Percentiles rank a stretch among this genome's conserved stretches.
phyloP scores from a whole-genome alignment of 2,888 invertebrate genomes.

The Drosophila mercatorum region DNA sequence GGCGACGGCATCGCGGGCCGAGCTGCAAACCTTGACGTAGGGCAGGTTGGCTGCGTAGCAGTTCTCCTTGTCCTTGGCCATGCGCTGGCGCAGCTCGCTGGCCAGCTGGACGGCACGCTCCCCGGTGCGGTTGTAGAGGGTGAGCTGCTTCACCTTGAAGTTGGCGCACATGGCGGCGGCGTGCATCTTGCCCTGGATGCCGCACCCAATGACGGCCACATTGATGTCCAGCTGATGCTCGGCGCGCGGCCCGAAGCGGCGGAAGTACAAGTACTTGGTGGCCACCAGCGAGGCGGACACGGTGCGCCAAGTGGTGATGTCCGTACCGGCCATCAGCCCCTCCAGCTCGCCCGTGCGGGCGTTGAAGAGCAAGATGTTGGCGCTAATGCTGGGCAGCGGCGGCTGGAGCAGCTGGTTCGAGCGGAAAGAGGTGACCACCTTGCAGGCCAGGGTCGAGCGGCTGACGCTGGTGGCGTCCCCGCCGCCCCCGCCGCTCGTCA shows the following conservation, averaged over 20 bases:
- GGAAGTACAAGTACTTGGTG: slow-evolving; percentile 85
- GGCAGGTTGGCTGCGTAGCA: neutral
- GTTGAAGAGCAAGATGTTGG: slow-evolving; percentile 85
- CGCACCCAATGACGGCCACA: slow-evolving; percentile 86
- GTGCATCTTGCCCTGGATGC: slow-evolving; percentile 86
- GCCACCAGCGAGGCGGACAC: slow-evolving; percentile 87
- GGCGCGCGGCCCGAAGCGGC: slow-evolving; percentile 58
- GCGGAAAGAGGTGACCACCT: slow-evolving; percentile 85
- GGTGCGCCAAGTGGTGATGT: slow-evolving; percentile 87
- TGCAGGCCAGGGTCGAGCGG: slow-evolving; percentile 84
- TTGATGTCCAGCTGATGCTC: slow-evolving; percentile 44
- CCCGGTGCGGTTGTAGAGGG: slow-evolving; percentile 86
- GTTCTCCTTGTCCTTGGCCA: neutral
- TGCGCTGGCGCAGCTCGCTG: slow-evolving; percentile 67
- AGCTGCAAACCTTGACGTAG: slow-evolving; percentile 29
- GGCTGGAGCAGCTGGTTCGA: slow-evolving; percentile 79
- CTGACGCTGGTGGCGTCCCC: slow-evolving; percentile 60
- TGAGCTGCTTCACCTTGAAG: slow-evolving; percentile 85
- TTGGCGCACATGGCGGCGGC: slow-evolving; percentile 85
- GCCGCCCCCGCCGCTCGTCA: slow-evolving; percentile 25
- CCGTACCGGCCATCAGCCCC: slow-evolving; percentile 85
- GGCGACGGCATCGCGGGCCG: slow-evolving; percentile 85
- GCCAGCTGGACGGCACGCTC: slow-evolving; percentile 82
- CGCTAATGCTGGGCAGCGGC: slow-evolving; percentile 84
- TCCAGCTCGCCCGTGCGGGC: slow-evolving; percentile 84